Evolutionary conservation across 2,113 vertebrate species (phyloP).

Genomic region (Manacus vitellinus): DNA sequence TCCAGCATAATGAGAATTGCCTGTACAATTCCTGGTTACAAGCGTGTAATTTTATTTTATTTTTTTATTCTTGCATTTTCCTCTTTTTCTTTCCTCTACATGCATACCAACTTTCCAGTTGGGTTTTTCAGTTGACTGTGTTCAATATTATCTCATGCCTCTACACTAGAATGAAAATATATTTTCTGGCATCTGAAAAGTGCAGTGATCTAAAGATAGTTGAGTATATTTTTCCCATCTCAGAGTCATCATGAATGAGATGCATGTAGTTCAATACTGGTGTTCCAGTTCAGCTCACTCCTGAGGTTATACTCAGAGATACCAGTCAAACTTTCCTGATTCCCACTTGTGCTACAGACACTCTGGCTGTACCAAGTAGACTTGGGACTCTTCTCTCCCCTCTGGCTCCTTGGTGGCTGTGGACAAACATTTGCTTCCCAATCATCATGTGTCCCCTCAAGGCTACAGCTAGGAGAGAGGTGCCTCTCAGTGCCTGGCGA

Average conservation of each 20-base stretch:
- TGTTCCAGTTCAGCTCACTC: neutral
- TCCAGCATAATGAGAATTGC: neutral
- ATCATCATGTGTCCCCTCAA: accelerated
- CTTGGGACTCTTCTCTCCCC: neutral
- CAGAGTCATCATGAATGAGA: accelerated
- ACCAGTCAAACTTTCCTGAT: neutral
- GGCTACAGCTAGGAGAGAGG: neutral
- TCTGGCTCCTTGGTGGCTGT: neutral
- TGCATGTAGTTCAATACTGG: accelerated
- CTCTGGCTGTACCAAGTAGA: neutral
- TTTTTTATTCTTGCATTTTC: neutral
- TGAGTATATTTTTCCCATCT: neutral
- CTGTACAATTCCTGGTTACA: neutral
- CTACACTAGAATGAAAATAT: neutral
- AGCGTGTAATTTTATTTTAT: neutral
- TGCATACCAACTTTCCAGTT: neutral
- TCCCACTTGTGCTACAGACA: accelerated
- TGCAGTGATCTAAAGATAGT: neutral
- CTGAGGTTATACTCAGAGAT: neutral
- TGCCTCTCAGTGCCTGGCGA: neutral
- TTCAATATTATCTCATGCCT: neutral
- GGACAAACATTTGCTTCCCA: neutral
- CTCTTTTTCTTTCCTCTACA: neutral
- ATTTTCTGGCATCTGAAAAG: neutral
- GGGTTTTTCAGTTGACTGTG: neutral